A percentile compares a stretch with the other conserved stretches of the same genome.
Evolutionary conservation across 2,888 invertebrate genomes (phyloP).

Genomic region (Erebia palarica): DNA sequence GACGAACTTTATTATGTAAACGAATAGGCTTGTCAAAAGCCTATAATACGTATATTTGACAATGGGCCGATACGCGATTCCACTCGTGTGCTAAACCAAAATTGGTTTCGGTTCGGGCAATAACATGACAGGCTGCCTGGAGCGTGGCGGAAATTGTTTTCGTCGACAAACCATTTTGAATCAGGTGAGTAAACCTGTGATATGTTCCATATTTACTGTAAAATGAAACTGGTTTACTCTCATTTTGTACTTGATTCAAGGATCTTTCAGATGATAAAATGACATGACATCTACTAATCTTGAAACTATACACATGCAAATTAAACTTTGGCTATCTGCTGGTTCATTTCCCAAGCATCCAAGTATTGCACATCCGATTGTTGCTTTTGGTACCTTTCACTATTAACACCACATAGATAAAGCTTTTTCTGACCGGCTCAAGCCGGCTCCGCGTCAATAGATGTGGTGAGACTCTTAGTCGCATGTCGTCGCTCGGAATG

Average conservation of each 20-base stretch:
- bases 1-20: conserved; percentile 6
- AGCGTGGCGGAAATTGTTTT: conserved; percentile 21
- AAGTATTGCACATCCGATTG: too few relatives aligned
- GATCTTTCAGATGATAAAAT: neutral
- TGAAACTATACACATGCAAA: too few relatives aligned
- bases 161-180: conserved; percentile 21
- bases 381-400: too few relatives aligned
- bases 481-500: too few relatives aligned
- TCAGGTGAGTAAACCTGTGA: conserved; percentile 15
- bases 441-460: too few relatives aligned
- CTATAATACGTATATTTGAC: neutral
- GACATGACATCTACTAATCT: neutral
- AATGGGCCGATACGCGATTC: neutral
- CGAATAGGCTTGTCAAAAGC: conserved; percentile 1
- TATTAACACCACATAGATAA: too few relatives aligned
- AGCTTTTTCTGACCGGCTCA: too few relatives aligned
- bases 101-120: conserved; percentile 15
- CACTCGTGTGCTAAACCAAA: conserved; percentile 7
- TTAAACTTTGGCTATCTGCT: too few relatives aligned
- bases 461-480: too few relatives aligned
- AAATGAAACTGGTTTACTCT: neutral
- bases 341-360: too few relatives aligned
- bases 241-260: neutral
- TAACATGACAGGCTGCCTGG: conserved; percentile 11
- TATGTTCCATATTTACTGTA: conserved; percentile 6